Evolutionary conservation across 2,113 vertebrate genomes (phyloP).

Genomic region (Cephalopterus ornatus): DNA sequence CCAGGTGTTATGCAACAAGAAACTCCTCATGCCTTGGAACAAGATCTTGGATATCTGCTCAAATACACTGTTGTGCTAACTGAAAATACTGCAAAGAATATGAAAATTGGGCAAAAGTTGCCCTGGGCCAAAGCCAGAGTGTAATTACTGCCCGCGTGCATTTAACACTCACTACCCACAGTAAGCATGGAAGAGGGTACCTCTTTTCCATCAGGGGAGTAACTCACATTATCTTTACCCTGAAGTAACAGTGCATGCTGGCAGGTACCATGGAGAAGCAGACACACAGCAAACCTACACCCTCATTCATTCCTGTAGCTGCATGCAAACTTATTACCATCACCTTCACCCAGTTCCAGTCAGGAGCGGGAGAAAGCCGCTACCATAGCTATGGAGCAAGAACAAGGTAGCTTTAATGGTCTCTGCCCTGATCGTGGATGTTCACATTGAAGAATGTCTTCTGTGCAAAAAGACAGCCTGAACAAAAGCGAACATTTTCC

Average conservation of each 20-base stretch:
- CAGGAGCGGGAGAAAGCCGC: neutral
- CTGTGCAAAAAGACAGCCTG: neutral
- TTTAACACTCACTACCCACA: neutral
- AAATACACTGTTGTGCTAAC: neutral
- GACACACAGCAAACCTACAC: neutral
- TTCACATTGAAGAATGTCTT: neutral
- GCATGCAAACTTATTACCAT: neutral
- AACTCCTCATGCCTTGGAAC: neutral
- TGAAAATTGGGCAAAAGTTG: neutral
- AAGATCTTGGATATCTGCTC: neutral
- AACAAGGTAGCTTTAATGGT: neutral
- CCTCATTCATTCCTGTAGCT: neutral
- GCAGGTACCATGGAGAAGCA: neutral
- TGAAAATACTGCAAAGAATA: neutral
- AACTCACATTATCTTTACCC: neutral
- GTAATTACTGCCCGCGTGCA: neutral
- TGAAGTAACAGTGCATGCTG: neutral
- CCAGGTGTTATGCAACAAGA: conserved; percentile 39
- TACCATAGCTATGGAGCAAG: neutral
- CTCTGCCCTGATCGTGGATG: neutral
- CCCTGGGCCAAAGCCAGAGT: neutral
- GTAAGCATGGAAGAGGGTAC: neutral
- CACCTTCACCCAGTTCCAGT: neutral
- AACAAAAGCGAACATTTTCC: neutral
- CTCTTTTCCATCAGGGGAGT: neutral